Conservation (phyloP, 2,888 invertebrate genomes). For the Cephus spinipes region DNA sequence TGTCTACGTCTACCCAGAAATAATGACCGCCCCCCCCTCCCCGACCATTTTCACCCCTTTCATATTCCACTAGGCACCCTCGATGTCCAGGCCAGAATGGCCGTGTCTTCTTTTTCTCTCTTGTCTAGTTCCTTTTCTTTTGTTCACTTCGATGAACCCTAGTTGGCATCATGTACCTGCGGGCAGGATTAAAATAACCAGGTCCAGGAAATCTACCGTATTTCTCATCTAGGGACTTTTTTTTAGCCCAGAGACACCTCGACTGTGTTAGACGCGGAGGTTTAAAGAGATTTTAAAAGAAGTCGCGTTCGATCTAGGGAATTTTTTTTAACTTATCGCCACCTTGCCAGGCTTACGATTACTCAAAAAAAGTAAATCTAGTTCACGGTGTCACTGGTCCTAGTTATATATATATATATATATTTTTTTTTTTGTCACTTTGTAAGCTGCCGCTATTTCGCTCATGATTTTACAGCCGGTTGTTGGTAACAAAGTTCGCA, state of each 20-base stretch:
- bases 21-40: background rate
- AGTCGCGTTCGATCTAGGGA: background rate
- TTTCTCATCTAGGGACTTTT: too few species aligned
- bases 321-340: background rate
- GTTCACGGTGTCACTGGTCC: background rate
- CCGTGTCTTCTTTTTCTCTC: background rate
- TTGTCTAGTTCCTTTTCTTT: background rate
- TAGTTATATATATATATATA: background rate
- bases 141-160: background rate
- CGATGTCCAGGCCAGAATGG: background rate
- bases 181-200: background rate
- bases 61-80: background rate
- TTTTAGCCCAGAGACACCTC: background rate
- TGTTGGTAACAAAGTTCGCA: background rate
- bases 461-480: background rate
- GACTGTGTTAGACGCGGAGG: accelerated
- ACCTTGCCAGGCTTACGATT: too few species aligned
- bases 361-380: background rate
- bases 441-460: background rate
- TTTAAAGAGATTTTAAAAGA: background rate
- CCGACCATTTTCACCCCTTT: background rate
- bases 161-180: background rate
- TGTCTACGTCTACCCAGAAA: constrained; percentile 5
- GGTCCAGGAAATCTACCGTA: too few species aligned
- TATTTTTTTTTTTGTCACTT: background rate